Conservation (phyloP, 2,888 invertebrate genomes). For the Desoria tigrina region DNA sequence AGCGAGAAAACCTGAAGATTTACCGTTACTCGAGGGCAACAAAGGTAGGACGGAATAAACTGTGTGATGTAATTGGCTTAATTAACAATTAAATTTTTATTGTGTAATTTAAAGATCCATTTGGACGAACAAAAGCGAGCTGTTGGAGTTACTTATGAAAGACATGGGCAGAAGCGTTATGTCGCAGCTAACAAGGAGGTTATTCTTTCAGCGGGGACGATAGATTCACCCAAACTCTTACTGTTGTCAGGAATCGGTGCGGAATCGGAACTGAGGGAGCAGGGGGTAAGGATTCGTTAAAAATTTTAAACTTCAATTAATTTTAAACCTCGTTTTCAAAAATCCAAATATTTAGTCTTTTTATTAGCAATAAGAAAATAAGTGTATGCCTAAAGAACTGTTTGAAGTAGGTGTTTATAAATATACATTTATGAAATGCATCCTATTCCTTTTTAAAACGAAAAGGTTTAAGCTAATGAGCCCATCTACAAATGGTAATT, state of each 20-base stretch:
- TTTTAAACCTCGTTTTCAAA: no score
- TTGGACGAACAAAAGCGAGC: slow-evolving; percentile 19
- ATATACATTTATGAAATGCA: no score
- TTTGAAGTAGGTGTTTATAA: no score
- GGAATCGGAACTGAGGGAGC: slow-evolving; percentile 14
- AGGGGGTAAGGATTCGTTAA: no score
- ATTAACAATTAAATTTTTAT: no score
- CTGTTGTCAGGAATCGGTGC: slow-evolving; percentile 32
- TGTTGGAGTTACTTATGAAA: slow-evolving; percentile 34
- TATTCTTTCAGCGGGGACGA: slow-evolving; percentile 17
- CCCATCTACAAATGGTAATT: no score
- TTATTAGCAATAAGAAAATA: no score
- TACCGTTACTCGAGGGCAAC: slow-evolving; percentile 30
- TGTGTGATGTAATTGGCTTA: not conserved
- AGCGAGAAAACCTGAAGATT: slow-evolving; percentile 17
- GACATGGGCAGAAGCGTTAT: slow-evolving; percentile 24
- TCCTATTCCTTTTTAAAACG: no score
- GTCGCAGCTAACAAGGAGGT: slow-evolving; percentile 32
- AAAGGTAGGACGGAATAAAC: slow-evolving; percentile 16
- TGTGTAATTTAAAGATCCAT: no score
- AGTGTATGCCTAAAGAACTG: no score
- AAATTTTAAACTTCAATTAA: no score
- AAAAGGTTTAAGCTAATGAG: no score
- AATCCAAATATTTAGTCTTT: not conserved
- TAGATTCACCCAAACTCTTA: slow-evolving; percentile 22